Conservation (phyloP, 92 coral and sea anemone species). For the Epizoanthus scotinus region DNA sequence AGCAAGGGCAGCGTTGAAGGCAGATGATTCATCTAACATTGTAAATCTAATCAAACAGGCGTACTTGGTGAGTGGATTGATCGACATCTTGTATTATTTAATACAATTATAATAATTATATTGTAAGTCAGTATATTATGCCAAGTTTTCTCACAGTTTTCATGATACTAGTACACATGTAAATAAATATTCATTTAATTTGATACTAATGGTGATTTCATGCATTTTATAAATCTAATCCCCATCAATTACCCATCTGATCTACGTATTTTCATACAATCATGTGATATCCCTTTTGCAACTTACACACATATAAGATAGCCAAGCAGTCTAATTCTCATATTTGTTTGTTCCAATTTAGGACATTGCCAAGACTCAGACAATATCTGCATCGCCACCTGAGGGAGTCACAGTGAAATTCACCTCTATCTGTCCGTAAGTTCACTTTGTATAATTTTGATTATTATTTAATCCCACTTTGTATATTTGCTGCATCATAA, state of each 20-base stretch:
- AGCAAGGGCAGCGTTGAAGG: slow-evolving; percentile 73
- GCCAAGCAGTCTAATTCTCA: background rate
- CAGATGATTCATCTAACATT: slow-evolving; percentile 85
- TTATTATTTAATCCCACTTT: background rate
- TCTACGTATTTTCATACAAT: no score
- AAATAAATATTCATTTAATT: no score
- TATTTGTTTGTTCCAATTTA: background rate
- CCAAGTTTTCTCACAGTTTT: no score
- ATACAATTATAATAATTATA: no score
- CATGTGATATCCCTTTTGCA: no score
- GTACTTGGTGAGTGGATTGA: slow-evolving; percentile 79
- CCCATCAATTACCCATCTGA: no score
- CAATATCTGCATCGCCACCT: slow-evolving; percentile 80
- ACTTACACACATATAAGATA: no score
- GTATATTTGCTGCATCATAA: background rate
- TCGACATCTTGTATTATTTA: no score
- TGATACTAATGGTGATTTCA: no score
- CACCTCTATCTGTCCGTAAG: slow-evolving; percentile 91
- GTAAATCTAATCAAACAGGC: slow-evolving; percentile 80
- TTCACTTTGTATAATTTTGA: background rate
- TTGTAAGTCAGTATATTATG: no score
- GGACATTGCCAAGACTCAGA: slow-evolving; percentile 87
- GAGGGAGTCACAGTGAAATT: slow-evolving; percentile 79
- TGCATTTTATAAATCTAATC: no score
- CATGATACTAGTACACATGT: no score